These are phyloP conservation scores for Prenolepis imparis DNA, from an alignment of 2,888 invertebrate genomes.

Conservation along the genomic window DNA sequence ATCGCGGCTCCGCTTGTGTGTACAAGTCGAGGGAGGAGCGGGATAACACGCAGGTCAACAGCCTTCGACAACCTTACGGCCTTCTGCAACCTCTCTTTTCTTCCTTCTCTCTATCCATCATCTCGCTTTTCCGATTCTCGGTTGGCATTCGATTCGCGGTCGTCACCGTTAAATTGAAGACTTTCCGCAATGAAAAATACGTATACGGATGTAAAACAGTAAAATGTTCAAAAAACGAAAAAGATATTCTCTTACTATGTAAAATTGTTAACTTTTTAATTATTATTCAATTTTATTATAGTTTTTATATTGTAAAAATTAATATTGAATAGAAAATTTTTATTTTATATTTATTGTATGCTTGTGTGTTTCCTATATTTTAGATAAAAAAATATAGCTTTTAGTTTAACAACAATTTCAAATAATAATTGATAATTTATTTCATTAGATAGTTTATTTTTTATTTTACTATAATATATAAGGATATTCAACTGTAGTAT, in stretches of 20 bases:
- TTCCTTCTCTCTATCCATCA: constrained; percentile 35
- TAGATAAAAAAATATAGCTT: neutral
- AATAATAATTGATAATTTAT: neutral
- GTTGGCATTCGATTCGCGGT: constrained; percentile 49
- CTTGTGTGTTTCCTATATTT: neutral
- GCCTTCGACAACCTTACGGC: constrained; percentile 73
- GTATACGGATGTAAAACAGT: neutral
- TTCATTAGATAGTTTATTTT: neutral
- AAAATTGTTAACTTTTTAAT: neutral
- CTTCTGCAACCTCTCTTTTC: constrained; percentile 58
- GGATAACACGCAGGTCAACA: constrained; percentile 69
- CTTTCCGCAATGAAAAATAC: constrained; percentile 4
- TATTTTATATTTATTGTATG: neutral
- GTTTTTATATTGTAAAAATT: neutral
- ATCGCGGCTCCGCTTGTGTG: constrained; percentile 42
- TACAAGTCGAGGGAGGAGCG: constrained; percentile 51
- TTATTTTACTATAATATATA: neutral
- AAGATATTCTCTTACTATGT: neutral
- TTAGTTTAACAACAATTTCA: neutral
- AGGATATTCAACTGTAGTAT: neutral
- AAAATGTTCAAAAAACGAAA: neutral
- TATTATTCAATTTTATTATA: neutral
- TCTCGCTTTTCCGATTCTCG: constrained; percentile 51
- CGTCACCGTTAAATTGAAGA: constrained; percentile 44
- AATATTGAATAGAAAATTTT: neutral